Percentiles rank a stretch among this genome's conserved stretches.
These are phyloP conservation scores for Piprites chloris DNA, from an alignment of 2,113 vertebrate species.

Conservation along the genomic window DNA sequence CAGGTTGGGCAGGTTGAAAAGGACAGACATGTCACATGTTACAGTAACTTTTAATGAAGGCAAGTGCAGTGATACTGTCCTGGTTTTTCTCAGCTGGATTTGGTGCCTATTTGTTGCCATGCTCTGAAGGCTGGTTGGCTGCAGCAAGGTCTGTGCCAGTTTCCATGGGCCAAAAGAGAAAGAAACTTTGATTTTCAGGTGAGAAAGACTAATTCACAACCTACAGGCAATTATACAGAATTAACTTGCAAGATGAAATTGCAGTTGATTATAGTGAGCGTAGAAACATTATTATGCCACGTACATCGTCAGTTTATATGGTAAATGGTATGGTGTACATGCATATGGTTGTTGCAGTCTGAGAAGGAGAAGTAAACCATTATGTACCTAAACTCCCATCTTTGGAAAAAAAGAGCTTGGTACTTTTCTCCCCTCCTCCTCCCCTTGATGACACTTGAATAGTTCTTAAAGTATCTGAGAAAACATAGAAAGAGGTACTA, in stretches of 20 bases:
- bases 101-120: accelerated
- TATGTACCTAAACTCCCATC: neutral
- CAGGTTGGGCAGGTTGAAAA: neutral
- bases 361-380: neutral
- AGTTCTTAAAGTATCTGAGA: neutral
- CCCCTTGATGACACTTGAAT: neutral
- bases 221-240: neutral
- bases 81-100: neutral
- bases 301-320: neutral
- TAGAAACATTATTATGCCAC: neutral
- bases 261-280: neutral
- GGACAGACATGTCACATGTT: neutral
- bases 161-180: neutral
- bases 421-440: neutral
- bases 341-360: neutral
- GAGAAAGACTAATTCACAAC: neutral
- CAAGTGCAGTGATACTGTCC: neutral
- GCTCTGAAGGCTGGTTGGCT: neutral
- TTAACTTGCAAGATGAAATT: neutral
- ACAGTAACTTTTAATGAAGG: neutral
- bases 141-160: neutral
- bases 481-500: neutral
- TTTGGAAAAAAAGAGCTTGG: neutral
- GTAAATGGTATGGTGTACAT: neutral
- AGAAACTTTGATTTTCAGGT: neutral